phyloP scores from a whole-genome alignment of 1,140 invertebrate species.

The Dendroctonus ponderosae region DNA sequence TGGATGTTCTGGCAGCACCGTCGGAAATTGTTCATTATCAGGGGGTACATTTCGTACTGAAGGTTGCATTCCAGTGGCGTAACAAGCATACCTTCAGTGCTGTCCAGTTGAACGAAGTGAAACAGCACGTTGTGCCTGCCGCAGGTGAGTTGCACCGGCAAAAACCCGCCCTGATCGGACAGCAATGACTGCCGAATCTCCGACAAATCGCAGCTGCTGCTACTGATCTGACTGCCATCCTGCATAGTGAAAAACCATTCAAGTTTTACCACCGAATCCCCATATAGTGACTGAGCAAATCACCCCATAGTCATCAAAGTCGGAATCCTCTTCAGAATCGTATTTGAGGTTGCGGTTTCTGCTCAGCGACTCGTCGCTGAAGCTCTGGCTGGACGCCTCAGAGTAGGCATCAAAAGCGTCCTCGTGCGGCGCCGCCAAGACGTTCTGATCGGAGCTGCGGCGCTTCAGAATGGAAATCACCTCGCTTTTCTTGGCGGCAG shows the following conservation, averaged over 20 bases:
- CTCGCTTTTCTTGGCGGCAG: conserved; percentile 42
- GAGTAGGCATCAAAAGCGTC: conserved; percentile 48
- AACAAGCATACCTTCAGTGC: conserved; percentile 64
- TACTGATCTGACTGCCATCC: conserved; percentile 64
- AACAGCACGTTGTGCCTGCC: conserved; percentile 66
- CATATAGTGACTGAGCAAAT: conserved; percentile 21
- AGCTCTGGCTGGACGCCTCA: conserved; percentile 58
- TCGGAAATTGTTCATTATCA: conserved; percentile 67
- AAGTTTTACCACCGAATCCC: background rate
- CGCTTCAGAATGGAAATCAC: conserved; percentile 60
- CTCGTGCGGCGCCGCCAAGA: conserved; percentile 38
- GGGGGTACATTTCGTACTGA: conserved; percentile 54
- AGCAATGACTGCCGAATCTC: conserved; percentile 70
- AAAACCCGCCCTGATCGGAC: conserved; percentile 67
- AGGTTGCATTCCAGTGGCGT: conserved; percentile 57
- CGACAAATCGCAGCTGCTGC: conserved; percentile 62
- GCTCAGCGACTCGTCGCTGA: conserved; percentile 63
- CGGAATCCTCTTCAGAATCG: conserved; percentile 57
- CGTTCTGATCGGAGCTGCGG: conserved; percentile 57
- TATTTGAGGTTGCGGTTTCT: conserved; percentile 53
- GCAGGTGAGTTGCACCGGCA: conserved; percentile 61
- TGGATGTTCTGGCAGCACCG: conserved; percentile 68
- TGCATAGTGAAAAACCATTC: conserved; percentile 33
- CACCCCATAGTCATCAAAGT: conserved; percentile 56
- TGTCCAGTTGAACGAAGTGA: conserved; percentile 67